Evolutionary conservation across 2,888 invertebrate species (phyloP).

Genomic region (Pseudoips prasinana): DNA sequence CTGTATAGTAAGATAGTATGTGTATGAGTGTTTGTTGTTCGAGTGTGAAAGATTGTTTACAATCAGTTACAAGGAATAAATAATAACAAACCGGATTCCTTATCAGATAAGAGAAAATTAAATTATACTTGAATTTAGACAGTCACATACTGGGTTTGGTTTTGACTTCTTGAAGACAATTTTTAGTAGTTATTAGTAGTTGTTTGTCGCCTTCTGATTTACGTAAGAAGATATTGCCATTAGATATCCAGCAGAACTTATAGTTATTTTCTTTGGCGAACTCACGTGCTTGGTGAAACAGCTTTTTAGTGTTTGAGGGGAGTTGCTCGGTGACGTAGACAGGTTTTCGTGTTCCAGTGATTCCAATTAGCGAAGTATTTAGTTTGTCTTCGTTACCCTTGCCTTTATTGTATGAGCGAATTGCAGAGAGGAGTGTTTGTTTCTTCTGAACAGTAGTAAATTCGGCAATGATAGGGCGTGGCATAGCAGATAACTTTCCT

Average conservation of each 20-base stretch:
- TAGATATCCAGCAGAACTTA: conserved; percentile 3
- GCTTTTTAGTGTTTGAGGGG: too few species aligned
- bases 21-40: too few species aligned
- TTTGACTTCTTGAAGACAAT: background rate
- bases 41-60: background rate
- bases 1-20: too few species aligned
- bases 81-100: background rate
- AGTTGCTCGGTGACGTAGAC: conserved; percentile 2
- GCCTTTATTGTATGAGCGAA: background rate
- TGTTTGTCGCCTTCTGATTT: conserved; percentile 3
- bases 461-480: background rate
- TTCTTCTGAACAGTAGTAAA: background rate
- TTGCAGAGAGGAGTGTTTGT: background rate
- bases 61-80: background rate
- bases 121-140: background rate
- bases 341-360: background rate
- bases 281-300: conserved; percentile 2
- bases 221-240: conserved; percentile 2
- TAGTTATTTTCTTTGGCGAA: conserved; percentile 2
- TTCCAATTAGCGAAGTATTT: background rate
- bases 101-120: background rate
- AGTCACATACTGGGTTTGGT: background rate
- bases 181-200: background rate
- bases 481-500: background rate
- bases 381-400: background rate